These are phyloP conservation scores for Acleris literana DNA, from an alignment of 2,888 invertebrate species.

Conservation along the genomic window DNA sequence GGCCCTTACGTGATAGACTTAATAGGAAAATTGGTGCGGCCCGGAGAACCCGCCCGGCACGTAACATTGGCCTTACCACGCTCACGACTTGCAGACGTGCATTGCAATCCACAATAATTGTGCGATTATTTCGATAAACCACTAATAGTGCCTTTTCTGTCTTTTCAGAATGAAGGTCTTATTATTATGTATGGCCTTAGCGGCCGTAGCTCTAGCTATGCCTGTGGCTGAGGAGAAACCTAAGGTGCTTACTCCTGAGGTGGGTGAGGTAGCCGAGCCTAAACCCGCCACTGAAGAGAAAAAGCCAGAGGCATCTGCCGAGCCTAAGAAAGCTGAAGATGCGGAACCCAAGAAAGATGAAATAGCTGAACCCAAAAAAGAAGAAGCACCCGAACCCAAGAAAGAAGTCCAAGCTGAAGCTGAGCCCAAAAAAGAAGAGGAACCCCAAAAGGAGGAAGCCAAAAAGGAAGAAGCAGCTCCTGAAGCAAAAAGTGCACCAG, in stretches of 20 bases:
- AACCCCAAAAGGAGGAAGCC: constrained; percentile 38
- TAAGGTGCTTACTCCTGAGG: constrained; percentile 53
- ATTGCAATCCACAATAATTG: constrained; percentile 55
- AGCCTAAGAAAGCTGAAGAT: constrained; percentile 45
- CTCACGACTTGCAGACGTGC: constrained; percentile 73
- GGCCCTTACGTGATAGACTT: constrained; percentile 74
- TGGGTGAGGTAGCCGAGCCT: constrained; percentile 47
- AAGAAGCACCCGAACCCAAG: constrained; percentile 47
- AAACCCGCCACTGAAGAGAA: constrained; percentile 48
- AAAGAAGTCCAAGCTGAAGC: constrained; percentile 42
- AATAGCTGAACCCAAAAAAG: constrained; percentile 45
- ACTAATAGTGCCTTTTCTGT: constrained; percentile 61
- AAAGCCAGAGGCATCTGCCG: constrained; percentile 44
- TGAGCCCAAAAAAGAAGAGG: constrained; percentile 43
- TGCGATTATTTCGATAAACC: constrained; percentile 55
- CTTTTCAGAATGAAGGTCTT: constrained; percentile 86
- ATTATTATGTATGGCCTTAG: constrained; percentile 83
- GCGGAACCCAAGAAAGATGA: constrained; percentile 42
- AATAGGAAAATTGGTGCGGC: constrained; percentile 78
- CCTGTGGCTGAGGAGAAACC: constrained; percentile 82
- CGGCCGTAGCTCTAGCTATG: constrained; percentile 82
- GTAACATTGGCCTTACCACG: constrained; percentile 82
- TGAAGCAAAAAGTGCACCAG: constrained; percentile 45
- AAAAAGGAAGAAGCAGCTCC: constrained; percentile 51
- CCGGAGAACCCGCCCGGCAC: constrained; percentile 60